Evolutionary conservation across 1,140 invertebrate species (phyloP), one percentile per base, ranked within the genome.

Genomic region (Oryctes rhinoceros): DNA sequence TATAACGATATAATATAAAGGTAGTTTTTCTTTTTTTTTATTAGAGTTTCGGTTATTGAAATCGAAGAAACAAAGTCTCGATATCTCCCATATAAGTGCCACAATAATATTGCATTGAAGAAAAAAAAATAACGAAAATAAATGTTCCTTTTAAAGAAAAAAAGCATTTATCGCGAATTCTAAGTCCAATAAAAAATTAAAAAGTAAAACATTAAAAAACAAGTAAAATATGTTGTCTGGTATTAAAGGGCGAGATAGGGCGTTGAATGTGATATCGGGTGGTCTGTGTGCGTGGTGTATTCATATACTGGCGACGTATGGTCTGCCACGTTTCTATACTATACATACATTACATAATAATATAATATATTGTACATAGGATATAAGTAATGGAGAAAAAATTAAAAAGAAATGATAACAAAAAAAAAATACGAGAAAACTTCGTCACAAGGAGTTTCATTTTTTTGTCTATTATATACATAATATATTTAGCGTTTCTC

Each of bases 81-180:
- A 86, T 86, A 86, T 86, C 85, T 86, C 85, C 85, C 85, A 83
- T 83, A 81, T 79, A 85, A 86, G 85, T 85, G 84, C 84, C 84
- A 85, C 82, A 83, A 78, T 78, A 83, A 84, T 80, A 71, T 59
- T 59, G 79, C 82, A 85, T 84, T 84, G 80, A 85, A 81, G 24
- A 67, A 71, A 71, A 71, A 67, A 71, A 71, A 71, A 62, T 62
- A 71, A 81, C 80, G 78, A 81, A 84, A 84, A 80, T 80, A 84
- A 84, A 86, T 85, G 85, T 87, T 87, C 85, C 85, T 87, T 59
- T 59, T 59, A 18, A 59, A 44, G 39, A 44, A 44, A 59, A 83
- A 83, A 85, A 86, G 85, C 85, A 86, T 85, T 86, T 85, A 85
- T 81, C 62, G 79, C 49, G 35, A 74, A 80, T 71, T 76, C 71